Conservation (phyloP, 2,888 invertebrate species). For the Serrognathus titanus region DNA sequence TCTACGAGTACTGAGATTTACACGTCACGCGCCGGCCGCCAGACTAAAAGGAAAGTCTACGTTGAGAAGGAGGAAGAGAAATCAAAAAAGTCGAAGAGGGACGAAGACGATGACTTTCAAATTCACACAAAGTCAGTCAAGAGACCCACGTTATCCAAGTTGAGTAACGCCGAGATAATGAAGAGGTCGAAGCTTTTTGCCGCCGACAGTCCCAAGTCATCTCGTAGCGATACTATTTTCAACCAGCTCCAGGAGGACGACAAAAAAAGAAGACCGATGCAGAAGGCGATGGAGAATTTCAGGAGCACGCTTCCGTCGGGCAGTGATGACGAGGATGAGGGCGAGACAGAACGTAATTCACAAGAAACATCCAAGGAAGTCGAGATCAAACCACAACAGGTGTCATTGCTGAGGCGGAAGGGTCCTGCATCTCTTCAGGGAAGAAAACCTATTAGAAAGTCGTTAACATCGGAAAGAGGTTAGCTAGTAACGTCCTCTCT, state of each 20-base stretch:
- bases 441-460: constrained; percentile 8
- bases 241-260: constrained; percentile 16
- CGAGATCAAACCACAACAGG: constrained; percentile 13
- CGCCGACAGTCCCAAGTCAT: constrained; percentile 1
- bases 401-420: constrained; percentile 13
- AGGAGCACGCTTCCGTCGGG: not conserved
- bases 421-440: constrained; percentile 15
- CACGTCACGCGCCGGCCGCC: constrained; percentile 16
- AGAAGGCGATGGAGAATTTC: constrained; percentile 11
- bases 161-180: constrained; percentile 19
- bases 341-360: constrained; percentile 6
- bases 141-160: constrained; percentile 1
- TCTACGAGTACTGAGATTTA: constrained; percentile 10
- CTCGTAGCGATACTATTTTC: constrained; percentile 20
- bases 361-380: constrained; percentile 5
- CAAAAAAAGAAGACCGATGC: constrained; percentile 1
- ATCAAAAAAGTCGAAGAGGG: constrained; percentile 14
- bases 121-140: constrained; percentile 3
- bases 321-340: constrained; percentile 10
- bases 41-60: constrained; percentile 24
- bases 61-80: constrained; percentile 14
- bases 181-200: constrained; percentile 17
- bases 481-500: too few relatives aligned
- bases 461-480: too few relatives aligned
- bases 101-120: constrained; percentile 11